Percentiles rank a stretch among this genome's conserved stretches.
These are phyloP conservation scores for Poeciliopsis turneri DNA, from an alignment of 2,797 vertebrate genomes.

Conservation along the genomic window DNA sequence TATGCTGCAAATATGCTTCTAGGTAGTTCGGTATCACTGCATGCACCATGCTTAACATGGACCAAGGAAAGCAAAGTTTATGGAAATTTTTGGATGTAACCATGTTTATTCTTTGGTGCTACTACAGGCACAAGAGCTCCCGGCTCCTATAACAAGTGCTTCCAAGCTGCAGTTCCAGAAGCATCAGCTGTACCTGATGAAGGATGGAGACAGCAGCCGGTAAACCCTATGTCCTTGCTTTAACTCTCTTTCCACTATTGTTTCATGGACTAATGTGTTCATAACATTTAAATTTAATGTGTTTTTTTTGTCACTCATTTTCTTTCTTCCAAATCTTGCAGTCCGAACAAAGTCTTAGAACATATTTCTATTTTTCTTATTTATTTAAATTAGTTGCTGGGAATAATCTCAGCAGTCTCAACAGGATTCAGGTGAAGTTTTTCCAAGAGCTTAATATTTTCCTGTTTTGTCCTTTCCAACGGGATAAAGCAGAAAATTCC, in stretches of 20 bases:
- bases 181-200: slow-evolving; percentile 91
- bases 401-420: background rate
- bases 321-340: background rate
- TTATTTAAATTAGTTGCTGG: background rate
- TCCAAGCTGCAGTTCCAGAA: slow-evolving; percentile 87
- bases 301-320: background rate
- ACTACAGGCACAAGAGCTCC: slow-evolving; percentile 86
- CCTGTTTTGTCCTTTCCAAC: too few species aligned
- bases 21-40: too few species aligned
- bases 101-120: background rate
- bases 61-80: too few species aligned
- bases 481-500: too few species aligned
- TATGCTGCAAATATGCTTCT: too few species aligned
- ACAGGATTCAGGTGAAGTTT: background rate
- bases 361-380: background rate
- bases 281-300: background rate
- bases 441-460: background rate
- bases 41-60: too few species aligned
- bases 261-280: background rate
- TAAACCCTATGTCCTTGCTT: slow-evolving; percentile 51
- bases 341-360: background rate
- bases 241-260: background rate
- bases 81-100: background rate
- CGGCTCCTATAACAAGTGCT: slow-evolving; percentile 88
- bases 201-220: slow-evolving; percentile 84